Evolutionary conservation across 2,797 vertebrate species (phyloP).

Genomic region (Neosilurus mollespiculum): DNA sequence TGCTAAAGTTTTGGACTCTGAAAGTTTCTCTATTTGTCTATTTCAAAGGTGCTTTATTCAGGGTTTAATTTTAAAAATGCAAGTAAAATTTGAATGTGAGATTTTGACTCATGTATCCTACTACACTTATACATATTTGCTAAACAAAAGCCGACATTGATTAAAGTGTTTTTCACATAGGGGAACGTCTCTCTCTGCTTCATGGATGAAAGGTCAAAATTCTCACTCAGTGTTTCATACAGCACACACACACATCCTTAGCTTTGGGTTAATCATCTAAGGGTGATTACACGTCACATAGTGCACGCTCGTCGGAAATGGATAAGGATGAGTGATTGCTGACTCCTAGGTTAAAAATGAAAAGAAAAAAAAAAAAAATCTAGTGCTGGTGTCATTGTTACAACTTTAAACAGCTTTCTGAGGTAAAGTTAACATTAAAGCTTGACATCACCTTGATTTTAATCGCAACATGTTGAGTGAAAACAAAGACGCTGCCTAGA

Average conservation of each 20-base stretch:
- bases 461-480: neutral
- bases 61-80: neutral
- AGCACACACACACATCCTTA: neutral
- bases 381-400: neutral
- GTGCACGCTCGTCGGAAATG: neutral
- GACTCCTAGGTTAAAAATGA: too few relatives aligned
- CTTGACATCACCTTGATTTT: neutral
- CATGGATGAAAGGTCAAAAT: constrained; percentile 1
- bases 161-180: neutral
- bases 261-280: neutral
- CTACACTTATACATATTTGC: neutral
- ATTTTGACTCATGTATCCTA: neutral
- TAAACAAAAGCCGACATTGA: constrained; percentile 6
- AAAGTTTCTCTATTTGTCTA: too few relatives aligned
- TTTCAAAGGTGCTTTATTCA: neutral
- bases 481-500: neutral
- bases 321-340: neutral
- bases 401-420: neutral
- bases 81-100: neutral
- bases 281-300: neutral
- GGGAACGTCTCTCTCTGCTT: neutral
- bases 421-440: neutral
- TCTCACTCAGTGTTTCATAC: neutral
- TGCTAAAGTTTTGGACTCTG: neutral
- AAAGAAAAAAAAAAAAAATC: neutral